phyloP scores from a whole-genome alignment of 2,113 vertebrate species.

The Corvus cornix region DNA sequence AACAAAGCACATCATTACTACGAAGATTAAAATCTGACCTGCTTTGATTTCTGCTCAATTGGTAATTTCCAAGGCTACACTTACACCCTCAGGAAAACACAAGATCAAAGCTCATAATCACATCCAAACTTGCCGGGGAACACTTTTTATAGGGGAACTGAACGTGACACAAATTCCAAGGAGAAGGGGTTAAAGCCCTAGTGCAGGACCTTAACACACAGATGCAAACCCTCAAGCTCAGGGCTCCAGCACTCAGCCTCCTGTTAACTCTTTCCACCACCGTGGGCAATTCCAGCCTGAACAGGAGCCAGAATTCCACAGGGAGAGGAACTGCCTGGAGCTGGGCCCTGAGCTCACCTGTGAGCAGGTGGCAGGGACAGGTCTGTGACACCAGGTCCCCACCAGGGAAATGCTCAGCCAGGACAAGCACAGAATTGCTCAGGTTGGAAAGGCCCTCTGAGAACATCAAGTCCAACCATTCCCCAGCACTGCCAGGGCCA shows the following conservation, averaged over 20 bases:
- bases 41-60: conserved; percentile 53
- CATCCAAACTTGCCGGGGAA: background rate
- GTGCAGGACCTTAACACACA: background rate
- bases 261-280: background rate
- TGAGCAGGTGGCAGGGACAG: background rate
- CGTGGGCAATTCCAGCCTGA: rapidly evolving
- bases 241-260: background rate
- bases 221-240: background rate
- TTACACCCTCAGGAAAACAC: conserved; percentile 44
- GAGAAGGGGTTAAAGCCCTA: background rate
- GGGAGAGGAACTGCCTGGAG: background rate
- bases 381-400: background rate
- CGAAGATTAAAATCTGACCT: conserved; percentile 53
- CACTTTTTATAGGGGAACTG: background rate
- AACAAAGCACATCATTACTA: conserved; percentile 46
- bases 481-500: background rate
- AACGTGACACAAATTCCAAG: background rate
- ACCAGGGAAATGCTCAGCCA: background rate
- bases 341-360: background rate
- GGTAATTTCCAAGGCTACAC: conserved; percentile 29
- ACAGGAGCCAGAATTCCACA: background rate
- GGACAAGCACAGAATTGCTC: background rate
- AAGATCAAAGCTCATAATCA: conserved; percentile 56
- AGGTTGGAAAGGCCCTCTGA: background rate
- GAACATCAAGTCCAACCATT: background rate